A percentile compares a stretch with the other conserved stretches of the same genome.
These are phyloP conservation scores for Stichodactyla mertensii DNA, from an alignment of 64 coral and sea anemone genomes.

Conservation along the genomic window DNA sequence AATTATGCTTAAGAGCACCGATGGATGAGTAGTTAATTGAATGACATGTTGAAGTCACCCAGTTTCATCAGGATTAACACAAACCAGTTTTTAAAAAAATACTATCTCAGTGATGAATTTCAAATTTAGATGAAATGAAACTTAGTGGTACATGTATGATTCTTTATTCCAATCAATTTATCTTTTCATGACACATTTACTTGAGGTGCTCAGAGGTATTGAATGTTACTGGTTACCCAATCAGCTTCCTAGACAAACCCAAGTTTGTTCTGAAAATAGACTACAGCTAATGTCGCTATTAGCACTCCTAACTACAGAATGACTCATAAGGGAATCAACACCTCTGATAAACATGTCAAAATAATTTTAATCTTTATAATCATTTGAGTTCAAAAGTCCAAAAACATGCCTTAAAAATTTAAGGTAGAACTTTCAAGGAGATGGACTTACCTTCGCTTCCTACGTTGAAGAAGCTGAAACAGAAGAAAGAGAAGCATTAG, in stretches of 20 bases:
- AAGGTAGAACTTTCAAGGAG: neutral
- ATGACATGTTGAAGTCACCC: neutral
- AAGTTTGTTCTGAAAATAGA: neutral
- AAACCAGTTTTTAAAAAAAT: neutral
- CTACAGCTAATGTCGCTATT: neutral
- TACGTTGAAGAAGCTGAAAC: conserved; percentile 16
- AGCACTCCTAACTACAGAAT: neutral
- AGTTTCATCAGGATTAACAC: neutral
- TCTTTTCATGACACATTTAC: neutral
- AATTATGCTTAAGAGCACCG: neutral
- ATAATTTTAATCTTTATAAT: neutral
- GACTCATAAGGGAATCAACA: neutral
- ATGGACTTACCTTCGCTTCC: conserved; percentile 5
- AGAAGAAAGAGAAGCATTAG: neutral
- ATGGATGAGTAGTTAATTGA: neutral
- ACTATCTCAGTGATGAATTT: neutral
- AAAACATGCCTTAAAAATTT: neutral
- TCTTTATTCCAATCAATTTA: neutral
- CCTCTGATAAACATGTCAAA: neutral
- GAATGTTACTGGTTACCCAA: neutral
- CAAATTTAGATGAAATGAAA: neutral
- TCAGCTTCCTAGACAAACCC: neutral
- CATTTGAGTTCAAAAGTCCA: neutral
- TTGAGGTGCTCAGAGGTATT: neutral
- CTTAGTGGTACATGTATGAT: too few relatives aligned